Conservation (phyloP, 2,888 invertebrate species). For the Ferdinandea cuprea region DNA sequence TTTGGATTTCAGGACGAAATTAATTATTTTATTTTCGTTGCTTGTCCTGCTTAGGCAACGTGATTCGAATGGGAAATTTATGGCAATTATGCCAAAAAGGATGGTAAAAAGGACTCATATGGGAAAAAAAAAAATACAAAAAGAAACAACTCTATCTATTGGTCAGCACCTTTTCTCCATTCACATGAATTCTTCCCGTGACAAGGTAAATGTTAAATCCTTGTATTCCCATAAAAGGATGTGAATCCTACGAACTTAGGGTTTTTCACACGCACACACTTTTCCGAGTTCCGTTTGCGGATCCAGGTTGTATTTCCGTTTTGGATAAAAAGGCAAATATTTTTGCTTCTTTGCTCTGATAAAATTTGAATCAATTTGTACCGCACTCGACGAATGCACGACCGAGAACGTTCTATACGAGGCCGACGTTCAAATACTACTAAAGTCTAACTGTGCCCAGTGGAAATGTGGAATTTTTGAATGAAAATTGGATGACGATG, state of each 20-base stretch:
- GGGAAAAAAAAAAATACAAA: slow-evolving; percentile 33
- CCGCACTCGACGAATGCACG: slow-evolving; percentile 69
- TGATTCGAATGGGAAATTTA: slow-evolving; percentile 59
- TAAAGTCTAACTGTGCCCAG: slow-evolving; percentile 52
- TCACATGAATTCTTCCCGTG: slow-evolving; percentile 69
- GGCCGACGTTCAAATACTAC: slow-evolving; percentile 71
- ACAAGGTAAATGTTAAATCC: slow-evolving; percentile 61
- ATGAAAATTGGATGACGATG: slow-evolving; percentile 53
- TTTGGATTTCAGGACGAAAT: slow-evolving; percentile 53
- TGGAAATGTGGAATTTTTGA: slow-evolving; percentile 60
- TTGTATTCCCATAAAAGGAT: slow-evolving; percentile 74
- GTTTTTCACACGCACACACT: slow-evolving; percentile 17
- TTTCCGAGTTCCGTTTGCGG: slow-evolving; percentile 22
- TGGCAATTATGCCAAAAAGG: slow-evolving; percentile 7
- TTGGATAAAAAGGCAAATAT: too few species aligned
- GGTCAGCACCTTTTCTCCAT: slow-evolving; percentile 74
- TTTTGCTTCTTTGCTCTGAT: not conserved
- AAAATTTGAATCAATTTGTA: slow-evolving; percentile 15
- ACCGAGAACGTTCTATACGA: slow-evolving; percentile 67
- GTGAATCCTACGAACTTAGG: slow-evolving; percentile 30
- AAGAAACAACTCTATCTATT: slow-evolving; percentile 36
- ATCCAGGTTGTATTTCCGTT: slow-evolving; percentile 24
- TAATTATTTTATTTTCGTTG: slow-evolving; percentile 60
- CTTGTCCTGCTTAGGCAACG: slow-evolving; percentile 48
- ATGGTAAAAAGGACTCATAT: slow-evolving; percentile 24